Base-by-base conservation (phyloP, 2,113 vertebrate species). In the Garra rufa region DNA sequence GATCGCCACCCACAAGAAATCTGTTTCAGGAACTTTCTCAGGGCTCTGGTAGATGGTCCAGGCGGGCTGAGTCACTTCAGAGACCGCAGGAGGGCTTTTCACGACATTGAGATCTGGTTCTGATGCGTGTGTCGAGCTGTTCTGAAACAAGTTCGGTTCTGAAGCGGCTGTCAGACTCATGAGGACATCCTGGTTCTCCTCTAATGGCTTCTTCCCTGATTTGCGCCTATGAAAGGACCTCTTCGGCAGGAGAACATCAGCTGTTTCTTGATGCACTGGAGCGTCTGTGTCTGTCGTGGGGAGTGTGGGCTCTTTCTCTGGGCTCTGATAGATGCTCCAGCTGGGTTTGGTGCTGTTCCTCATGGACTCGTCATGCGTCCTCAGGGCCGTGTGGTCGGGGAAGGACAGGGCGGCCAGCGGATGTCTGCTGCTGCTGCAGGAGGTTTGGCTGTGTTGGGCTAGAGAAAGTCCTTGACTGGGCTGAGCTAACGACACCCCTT, bases 271-370 rank as follows among this genome's bases (percentile, higher is more conserved):
- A 41, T 71, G 4, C 21, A 1, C 1, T 4, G 65, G 28, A 30
- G 8, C 70, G 9, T 14, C 71, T 34, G 46, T 34, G n/a, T n/a
- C n/a, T n/a, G n/a, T n/a, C n/a, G n/a, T n/a, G 2, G 21, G 17
- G 1, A 10, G 14, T 19, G 3, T 19, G 21, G 44, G 81, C 19
- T 74, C 67, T 41, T 21, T 87, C 86, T 89, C 63, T 0, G 92
- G 90, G 81, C 90, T 92, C 24, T 76, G 75, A 86, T 89, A 89
- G 11, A 92, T 80, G 3, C 88, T 87, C 92, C 92, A 92, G 73
- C 41, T 14, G 0, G n/a, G 80, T 46, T 43, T 79, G 0, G 15
- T 69, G 70, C 82, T 85, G 71, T 2, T 4, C 9, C 82, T 34
- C 26, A 13, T 65, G 9, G 44, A 75, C 24, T 84, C 80, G 4